These are phyloP conservation scores for Dromas ardeola DNA, from an alignment of 2,113 vertebrate species.

Conservation along the genomic window DNA sequence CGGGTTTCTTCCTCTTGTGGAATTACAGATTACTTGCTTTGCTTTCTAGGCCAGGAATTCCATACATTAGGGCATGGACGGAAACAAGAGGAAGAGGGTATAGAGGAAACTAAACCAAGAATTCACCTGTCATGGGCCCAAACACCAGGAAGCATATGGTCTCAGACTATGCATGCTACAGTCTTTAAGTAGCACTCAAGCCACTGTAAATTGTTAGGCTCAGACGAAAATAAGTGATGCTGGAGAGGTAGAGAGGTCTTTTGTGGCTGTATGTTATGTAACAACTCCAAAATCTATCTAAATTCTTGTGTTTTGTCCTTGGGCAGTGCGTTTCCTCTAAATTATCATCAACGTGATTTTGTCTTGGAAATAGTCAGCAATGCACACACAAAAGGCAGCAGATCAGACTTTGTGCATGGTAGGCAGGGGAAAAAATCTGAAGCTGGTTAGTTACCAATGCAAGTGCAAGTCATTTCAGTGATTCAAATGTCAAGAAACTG, in stretches of 20 bases:
- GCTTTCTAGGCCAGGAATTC: neutral
- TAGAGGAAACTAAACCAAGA: neutral
- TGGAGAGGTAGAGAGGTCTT: neutral
- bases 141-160: neutral
- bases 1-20: neutral
- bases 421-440: neutral
- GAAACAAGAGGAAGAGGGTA: neutral
- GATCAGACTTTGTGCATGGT: neutral
- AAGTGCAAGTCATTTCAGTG: neutral
- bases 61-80: neutral
- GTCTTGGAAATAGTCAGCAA: neutral
- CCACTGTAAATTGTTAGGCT: slow-evolving; percentile 44
- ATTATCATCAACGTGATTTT: neutral
- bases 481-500: neutral
- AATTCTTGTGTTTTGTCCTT: neutral
- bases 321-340: neutral
- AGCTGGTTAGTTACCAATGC: neutral
- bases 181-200: slow-evolving; percentile 57
- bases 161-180: neutral
- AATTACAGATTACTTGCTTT: neutral
- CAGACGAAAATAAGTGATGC: slow-evolving; percentile 13
- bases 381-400: neutral
- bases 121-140: neutral
- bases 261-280: neutral
- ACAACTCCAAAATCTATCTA: neutral